These are phyloP conservation scores for Axea sp. DNA, from an alignment of 2,888 invertebrate genomes.

Conservation along the genomic window DNA sequence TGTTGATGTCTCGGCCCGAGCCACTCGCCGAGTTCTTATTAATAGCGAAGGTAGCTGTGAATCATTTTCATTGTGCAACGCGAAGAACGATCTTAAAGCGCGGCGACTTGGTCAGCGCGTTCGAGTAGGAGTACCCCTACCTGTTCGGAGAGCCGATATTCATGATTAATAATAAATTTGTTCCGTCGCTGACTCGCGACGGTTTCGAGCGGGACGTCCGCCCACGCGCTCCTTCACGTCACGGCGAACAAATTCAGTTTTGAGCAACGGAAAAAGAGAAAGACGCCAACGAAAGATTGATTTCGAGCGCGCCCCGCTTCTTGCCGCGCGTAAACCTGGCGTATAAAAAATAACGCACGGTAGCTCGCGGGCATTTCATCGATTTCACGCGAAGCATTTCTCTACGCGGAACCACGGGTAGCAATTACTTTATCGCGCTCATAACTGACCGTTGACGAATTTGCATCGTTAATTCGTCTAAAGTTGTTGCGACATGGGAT, in stretches of 20 bases:
- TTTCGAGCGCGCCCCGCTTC: no score
- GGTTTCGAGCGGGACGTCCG: neutral
- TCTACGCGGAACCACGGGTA: neutral
- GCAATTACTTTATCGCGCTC: conserved; percentile 30
- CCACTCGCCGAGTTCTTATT: conserved; percentile 19
- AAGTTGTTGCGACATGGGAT: conserved; percentile 1
- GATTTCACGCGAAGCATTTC: conserved; percentile 40
- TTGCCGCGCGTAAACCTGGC: no score
- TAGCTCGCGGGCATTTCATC: conserved; percentile 34
- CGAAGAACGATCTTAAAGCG: neutral
- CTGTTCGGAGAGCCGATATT: neutral
- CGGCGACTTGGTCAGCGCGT: neutral
- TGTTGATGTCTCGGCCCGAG: conserved; percentile 7
- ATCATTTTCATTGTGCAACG: conserved; percentile 18
- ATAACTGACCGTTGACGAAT: conserved; percentile 29
- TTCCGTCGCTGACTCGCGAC: neutral
- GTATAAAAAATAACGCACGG: conserved; percentile 25
- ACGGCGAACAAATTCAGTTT: conserved; percentile 5
- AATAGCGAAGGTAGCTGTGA: conserved; percentile 22
- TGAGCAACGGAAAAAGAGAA: conserved; percentile 1
- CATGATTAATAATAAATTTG: neutral
- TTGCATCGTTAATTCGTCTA: conserved; percentile 23
- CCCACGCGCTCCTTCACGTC: neutral
- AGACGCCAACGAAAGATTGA: conserved; percentile 5
- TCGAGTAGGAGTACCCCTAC: conserved; percentile 2